These are phyloP conservation scores for Pongo abelii DNA, from an alignment of 2,113 vertebrate species.

Conservation along the genomic window DNA sequence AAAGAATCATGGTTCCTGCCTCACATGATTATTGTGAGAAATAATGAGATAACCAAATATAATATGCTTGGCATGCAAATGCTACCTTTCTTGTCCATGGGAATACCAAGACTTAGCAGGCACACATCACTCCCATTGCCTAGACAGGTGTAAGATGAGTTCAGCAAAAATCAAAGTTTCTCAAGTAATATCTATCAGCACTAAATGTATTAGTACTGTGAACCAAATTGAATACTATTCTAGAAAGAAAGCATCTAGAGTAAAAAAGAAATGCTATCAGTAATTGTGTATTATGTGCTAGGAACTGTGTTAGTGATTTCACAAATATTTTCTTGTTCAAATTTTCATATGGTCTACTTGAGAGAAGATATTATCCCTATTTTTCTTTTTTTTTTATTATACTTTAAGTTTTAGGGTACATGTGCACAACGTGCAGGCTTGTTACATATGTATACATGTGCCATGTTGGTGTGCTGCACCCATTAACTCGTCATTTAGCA, in stretches of 20 bases:
- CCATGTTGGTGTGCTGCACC: too few relatives aligned
- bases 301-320: neutral
- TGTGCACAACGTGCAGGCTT: too few relatives aligned
- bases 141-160: neutral
- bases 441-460: too few relatives aligned
- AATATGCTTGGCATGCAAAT: neutral
- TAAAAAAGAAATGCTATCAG: neutral
- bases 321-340: neutral
- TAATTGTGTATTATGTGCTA: neutral
- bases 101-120: neutral
- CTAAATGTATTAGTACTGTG: neutral
- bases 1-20: neutral
- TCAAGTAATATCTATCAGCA: neutral
- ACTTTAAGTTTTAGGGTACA: too few relatives aligned
- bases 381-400: neutral
- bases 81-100: neutral
- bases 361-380: neutral
- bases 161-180: neutral
- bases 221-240: neutral
- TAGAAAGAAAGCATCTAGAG: neutral
- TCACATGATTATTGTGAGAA: neutral
- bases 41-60: neutral
- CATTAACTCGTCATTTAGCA: too few relatives aligned
- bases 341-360: neutral
- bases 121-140: neutral